phyloP scores from a whole-genome alignment of 2,113 vertebrate species.

The Nematolebias whitei region DNA sequence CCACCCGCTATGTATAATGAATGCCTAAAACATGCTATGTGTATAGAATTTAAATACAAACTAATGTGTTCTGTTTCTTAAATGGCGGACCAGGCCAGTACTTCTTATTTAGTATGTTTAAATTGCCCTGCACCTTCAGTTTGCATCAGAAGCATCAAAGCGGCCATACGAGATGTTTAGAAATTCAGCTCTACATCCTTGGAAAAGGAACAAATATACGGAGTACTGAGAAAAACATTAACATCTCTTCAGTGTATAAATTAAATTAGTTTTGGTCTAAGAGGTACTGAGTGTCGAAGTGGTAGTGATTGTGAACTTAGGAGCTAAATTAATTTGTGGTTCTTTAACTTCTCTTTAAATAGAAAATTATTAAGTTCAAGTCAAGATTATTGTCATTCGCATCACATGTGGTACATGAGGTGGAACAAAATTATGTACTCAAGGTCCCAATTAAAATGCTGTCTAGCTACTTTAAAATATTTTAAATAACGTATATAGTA shows the following conservation, averaged over 20 bases:
- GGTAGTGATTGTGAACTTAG: too few species aligned
- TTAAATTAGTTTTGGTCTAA: conserved; percentile 3
- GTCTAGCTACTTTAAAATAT: too few species aligned
- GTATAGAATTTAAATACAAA: conserved; percentile 71
- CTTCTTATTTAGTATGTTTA: conserved; percentile 67
- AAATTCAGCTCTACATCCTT: conserved; percentile 33
- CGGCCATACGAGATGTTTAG: conserved; percentile 22
- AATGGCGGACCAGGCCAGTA: conserved; percentile 46
- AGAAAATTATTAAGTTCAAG: too few species aligned
- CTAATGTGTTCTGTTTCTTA: conserved; percentile 61
- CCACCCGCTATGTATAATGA: conserved; percentile 76
- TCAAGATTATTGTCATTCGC: too few species aligned
- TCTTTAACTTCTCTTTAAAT: too few species aligned
- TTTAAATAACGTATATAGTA: too few species aligned
- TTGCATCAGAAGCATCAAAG: conserved; percentile 63
- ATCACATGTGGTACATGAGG: too few species aligned
- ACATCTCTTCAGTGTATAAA: conserved; percentile 1
- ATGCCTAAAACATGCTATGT: conserved; percentile 73
- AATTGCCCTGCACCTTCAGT: conserved; percentile 47
- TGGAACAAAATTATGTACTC: too few species aligned
- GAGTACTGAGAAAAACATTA: background rate
- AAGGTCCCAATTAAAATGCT: too few species aligned
- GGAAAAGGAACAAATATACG: conserved; percentile 20
- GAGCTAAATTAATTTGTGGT: too few species aligned
- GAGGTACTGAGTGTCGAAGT: too few species aligned